Evolutionary conservation across 2,113 vertebrate species (phyloP), one percentile per base, ranked within the genome.

Genomic region (Cricetomys ansorgei): DNA sequence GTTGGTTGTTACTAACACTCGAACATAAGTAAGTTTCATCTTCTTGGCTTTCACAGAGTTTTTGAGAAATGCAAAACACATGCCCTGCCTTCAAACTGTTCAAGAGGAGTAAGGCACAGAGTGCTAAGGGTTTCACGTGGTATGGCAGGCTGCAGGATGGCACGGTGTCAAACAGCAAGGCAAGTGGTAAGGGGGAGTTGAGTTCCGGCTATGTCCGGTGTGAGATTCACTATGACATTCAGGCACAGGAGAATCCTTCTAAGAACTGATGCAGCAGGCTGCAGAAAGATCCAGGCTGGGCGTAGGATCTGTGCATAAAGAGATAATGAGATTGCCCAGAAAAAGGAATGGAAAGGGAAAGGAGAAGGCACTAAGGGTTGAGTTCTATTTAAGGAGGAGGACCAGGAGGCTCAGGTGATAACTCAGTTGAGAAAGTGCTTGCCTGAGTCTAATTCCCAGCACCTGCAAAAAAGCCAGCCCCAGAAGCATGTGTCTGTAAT

Each of bases 1-100:
- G 27, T 34, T 43, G 34, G 45, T 55, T 94, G 17, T n/a, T 48
- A 21, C n/a, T 29, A 89, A 91, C 48, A 69, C 62, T 50, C 62
- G 40, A 94, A 76, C 83, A 59, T 57, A n/a, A 92, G n/a, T n/a
- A 86, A 80, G 53, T 85, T 95, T 85, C 37, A 64, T 75, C 62
- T 37, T 89, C 79, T 70, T 76, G 65, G 57, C 43, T 92, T 89
- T 91, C 73, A 89, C 34, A 76, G 3, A 37, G 12, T 64, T 55
- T 83, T 11, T 91, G 45, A 93, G 19, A 40, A 81, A 76, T 43
- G 40, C 10, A 62, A 62, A 83, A 43, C 55, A 83, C n/a, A 43
- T 29, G 79, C 15, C n/a, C 55, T 83, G 80, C 17, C 29, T 77
- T 77, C 75, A 34, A 19, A 45, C 25, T 83, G 27, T 55, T 80